Evolutionary conservation across 2,797 vertebrate species (phyloP).

Genomic region (Molossus alvarezi): DNA sequence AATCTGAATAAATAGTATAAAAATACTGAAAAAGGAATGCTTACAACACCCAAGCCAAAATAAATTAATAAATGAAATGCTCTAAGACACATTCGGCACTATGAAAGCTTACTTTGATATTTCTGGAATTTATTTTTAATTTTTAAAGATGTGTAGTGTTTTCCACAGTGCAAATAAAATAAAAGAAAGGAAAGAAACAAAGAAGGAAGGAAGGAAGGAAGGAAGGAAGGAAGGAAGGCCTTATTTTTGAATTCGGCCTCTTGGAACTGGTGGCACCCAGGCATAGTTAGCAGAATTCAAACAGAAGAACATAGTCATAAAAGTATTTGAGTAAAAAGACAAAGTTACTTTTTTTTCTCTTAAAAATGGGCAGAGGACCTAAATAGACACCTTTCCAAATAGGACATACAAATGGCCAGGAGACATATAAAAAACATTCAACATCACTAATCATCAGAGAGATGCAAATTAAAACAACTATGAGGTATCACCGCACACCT

Average conservation of each 20-base stretch:
- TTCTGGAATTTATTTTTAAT: neutral
- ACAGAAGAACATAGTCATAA: neutral
- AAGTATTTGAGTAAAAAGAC: neutral
- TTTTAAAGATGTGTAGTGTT: neutral
- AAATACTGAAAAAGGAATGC: neutral
- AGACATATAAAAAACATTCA: no score
- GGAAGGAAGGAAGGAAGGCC: neutral
- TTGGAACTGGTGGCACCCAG: neutral
- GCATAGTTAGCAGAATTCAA: neutral
- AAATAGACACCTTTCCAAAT: no score
- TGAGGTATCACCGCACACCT: no score
- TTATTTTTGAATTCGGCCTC: neutral
- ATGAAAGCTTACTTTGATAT: neutral
- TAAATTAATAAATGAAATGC: neutral
- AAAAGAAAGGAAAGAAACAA: neutral
- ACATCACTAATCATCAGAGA: no score
- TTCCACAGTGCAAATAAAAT: slow-evolving; percentile 21
- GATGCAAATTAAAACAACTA: no score
- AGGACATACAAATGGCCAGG: no score
- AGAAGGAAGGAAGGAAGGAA: neutral
- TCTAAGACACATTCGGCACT: neutral
- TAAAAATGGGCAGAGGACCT: neutral
- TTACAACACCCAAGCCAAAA: neutral
- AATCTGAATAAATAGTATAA: neutral
- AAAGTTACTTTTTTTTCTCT: neutral